These are phyloP conservation scores for Gnatocerus cornutus DNA, from an alignment of 2,888 invertebrate genomes.

Conservation along the genomic window DNA sequence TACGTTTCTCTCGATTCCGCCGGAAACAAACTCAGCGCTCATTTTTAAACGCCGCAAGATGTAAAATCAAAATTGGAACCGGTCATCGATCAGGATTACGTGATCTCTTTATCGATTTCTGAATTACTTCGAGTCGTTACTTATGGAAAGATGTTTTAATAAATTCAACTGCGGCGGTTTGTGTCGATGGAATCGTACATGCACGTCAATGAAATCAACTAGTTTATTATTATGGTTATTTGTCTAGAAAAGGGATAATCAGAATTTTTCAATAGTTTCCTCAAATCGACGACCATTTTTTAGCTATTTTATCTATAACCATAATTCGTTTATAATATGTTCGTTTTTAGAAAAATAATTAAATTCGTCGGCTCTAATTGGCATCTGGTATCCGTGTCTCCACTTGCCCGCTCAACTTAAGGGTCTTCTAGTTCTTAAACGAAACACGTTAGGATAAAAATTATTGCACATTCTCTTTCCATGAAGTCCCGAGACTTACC, in stretches of 20 bases:
- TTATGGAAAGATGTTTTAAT: no score
- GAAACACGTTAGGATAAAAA: no score
- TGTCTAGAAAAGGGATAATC: constrained; percentile 8
- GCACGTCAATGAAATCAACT: not conserved
- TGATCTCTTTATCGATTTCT: not conserved
- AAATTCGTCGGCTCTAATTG: no score
- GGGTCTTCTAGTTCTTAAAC: no score
- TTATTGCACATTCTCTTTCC: no score
- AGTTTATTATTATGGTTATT: constrained; percentile 9
- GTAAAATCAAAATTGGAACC: not conserved
- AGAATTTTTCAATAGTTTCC: constrained; percentile 3
- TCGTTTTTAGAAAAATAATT: no score
- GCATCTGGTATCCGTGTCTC: no score
- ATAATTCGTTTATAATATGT: constrained; percentile 6
- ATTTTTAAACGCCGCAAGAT: not conserved
- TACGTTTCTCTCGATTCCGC: not conserved
- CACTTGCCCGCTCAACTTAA: no score
- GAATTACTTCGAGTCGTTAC: no score
- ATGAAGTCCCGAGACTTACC: no score
- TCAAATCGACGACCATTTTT: not conserved
- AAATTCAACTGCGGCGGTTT: no score
- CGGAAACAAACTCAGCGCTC: constrained; percentile 11
- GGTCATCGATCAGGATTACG: not conserved
- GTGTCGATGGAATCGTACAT: not conserved
- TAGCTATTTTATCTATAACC: constrained; percentile 22